Base-by-base conservation (phyloP, 2,113 vertebrate species). In the Vidua chalybeata region DNA sequence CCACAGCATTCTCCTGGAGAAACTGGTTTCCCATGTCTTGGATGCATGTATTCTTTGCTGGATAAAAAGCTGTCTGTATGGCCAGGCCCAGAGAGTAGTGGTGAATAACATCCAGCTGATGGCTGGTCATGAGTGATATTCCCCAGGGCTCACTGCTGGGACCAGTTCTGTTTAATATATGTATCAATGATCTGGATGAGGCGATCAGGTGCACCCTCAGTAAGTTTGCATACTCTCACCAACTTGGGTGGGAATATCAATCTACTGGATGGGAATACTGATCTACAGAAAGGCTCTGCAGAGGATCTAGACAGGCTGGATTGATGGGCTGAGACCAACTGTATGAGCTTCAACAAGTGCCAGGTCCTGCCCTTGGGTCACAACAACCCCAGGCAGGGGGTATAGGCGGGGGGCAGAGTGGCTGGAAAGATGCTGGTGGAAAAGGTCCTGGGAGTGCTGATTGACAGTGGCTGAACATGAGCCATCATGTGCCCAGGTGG, bases 261-360 rank as follows among this genome's bases (percentile, higher is more conserved):
- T n/a, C n/a, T 75, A 35, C 30, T 71, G 2, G 19, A 19, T 37
- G 8, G 35, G 11, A 78, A 9, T 9, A 51, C 9, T 15, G 10
- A 41, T 23, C 37, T 86, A 41, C 0, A 2, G 46, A 11, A 30
- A 41, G 30, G 46, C 11, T 43, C 18, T 82, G 4, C 46, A 86
- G 61, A 85, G 6, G 30, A 55, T 20, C 24, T 39, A 41, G 51
- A 18, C 41, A 37, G 49, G 5, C 33, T n/a, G 49, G 16, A 15
- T 49, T 0, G 0, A 16, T 59, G 58, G 30, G 6, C 13, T 1
- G 1, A 69, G 24, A 6, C 19, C 49, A 69, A 2, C 0, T 3
- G 15, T 7, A 3, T 30, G 37, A 49, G 10, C 6, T 51, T 59
- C 33, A 49, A 28, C 6, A 5, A 46, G 16, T 28, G 10, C 23